Evolutionary conservation across 2,888 invertebrate species (phyloP), one percentile per base, ranked within the genome.

Genomic region (Trissonchulus sp.): DNA sequence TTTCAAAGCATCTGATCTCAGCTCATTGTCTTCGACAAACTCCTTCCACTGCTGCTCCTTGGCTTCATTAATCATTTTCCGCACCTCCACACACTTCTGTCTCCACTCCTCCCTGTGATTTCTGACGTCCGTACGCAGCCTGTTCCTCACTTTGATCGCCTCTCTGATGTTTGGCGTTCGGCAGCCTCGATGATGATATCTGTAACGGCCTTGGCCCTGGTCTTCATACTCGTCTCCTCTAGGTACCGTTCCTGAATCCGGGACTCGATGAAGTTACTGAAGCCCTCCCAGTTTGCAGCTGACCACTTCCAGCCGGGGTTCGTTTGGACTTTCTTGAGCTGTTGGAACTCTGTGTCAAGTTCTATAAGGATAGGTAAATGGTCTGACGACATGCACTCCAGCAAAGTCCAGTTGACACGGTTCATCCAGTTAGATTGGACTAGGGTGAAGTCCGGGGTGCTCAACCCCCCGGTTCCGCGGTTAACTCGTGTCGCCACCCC

Each of bases 221-320:
- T 18, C n/a, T 60, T 60, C n/a, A n/a, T n/a, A n/a, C n/a, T n/a
- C n/a, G n/a, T n/a, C n/a, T n/a, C n/a, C n/a, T n/a, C n/a, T n/a
- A n/a, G n/a, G n/a, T n/a, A n/a, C n/a, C n/a, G n/a, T n/a, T n/a
- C n/a, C n/a, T n/a, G n/a, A n/a, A n/a, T n/a, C n/a, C n/a, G n/a
- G n/a, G 18, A 18, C n/a, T 60, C 60, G 60, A 60, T n/a, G 18
- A 60, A 23, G 60, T 60, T 60, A 60, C 18, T 60, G n/a, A 60
- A 60, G 60, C 60, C 60, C 18, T n/a, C n/a, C 60, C 60, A 60
- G 60, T 60, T 60, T n/a, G 60, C 60, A 23, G 18, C n/a, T 18
- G 60, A 60, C 60, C 60, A 60, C n/a, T 60, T 60, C 60, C 60
- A 60, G n/a, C n/a, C n/a, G n/a, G n/a, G n/a, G n/a, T n/a, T n/a